Base-by-base conservation (phyloP, 2,113 vertebrate genomes). In the Candoia aspera region DNA sequence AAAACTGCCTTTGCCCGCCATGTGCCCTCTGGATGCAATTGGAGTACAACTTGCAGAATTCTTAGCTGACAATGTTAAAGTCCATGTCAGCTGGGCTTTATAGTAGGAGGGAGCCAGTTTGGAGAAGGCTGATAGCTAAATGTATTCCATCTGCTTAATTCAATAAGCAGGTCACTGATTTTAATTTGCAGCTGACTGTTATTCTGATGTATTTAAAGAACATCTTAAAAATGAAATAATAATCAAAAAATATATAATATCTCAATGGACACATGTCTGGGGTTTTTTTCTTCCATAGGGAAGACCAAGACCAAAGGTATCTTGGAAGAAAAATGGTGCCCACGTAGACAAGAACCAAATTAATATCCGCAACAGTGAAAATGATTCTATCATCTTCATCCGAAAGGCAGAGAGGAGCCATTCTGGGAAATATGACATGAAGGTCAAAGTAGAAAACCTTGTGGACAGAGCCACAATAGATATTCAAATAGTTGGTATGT, bases 371-470 rank as follows among this genome's bases (percentile, higher is more conserved):
- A 99, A 99, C 97, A 99, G 98, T 0, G 99, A 99, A 87, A 98
- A 98, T 0, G 99, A 99, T 91, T 99, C 98, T 29, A 99, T 99
- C 96, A 98, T 99, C 94, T 99, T 99, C 96, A 99, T 99, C 92
- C 98, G 99, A 59, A 99, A 99, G 96, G 98, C 99, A 6, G 99
- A 99, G 33, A 98, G 98, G 60, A 98, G 96, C 23, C 99, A 99
- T 96, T 99, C 99, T 13, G 99, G 99, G 46, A 98, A 99, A 95
- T 99, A 99, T 1, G 97, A 99, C 26, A 97, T 99, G 97, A 96
- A 94, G 11, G 99, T 99, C 90, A 97, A 99, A 96, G 99, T 99
- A 96, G 99, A 99, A 54, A 99, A 99, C 92, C 93, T 98, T 4
- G 58, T 93, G 95, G 99, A 99, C 96, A 99, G 95, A 0, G 99